phyloP scores from a whole-genome alignment of 2,113 vertebrate species.

The Tetrax tetrax region DNA sequence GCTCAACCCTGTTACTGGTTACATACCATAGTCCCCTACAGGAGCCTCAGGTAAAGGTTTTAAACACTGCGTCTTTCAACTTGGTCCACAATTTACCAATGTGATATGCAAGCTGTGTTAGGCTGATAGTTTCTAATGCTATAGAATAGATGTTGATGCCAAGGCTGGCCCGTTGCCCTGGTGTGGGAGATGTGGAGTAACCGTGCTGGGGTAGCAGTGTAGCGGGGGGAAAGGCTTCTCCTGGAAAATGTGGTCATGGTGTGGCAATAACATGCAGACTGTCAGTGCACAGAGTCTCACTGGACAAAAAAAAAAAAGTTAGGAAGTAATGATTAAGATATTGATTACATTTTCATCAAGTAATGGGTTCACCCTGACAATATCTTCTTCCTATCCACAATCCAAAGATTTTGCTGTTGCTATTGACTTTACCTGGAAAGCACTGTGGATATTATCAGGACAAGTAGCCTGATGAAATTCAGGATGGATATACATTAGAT shows the following conservation, averaged over 20 bases:
- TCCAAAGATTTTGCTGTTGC: not conserved
- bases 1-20: not conserved
- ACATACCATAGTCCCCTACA: not conserved
- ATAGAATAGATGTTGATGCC: not conserved
- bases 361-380: not conserved
- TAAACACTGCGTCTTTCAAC: not conserved
- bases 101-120: not conserved
- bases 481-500: not conserved
- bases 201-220: not conserved
- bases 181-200: not conserved
- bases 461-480: not conserved
- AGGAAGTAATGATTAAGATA: not conserved
- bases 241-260: fast-evolving
- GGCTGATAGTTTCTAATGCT: not conserved
- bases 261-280: not conserved
- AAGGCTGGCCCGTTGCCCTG: not conserved
- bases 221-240: not conserved
- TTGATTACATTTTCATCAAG: not conserved
- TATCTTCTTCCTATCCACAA: not conserved
- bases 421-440: not conserved
- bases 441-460: not conserved
- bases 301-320: not conserved
- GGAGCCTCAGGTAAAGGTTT: not conserved
- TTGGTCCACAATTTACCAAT: not conserved
- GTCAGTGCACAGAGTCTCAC: not conserved